These are phyloP conservation scores for Drosophila bocki DNA, from an alignment of 1,140 invertebrate species.

Conservation along the genomic window DNA sequence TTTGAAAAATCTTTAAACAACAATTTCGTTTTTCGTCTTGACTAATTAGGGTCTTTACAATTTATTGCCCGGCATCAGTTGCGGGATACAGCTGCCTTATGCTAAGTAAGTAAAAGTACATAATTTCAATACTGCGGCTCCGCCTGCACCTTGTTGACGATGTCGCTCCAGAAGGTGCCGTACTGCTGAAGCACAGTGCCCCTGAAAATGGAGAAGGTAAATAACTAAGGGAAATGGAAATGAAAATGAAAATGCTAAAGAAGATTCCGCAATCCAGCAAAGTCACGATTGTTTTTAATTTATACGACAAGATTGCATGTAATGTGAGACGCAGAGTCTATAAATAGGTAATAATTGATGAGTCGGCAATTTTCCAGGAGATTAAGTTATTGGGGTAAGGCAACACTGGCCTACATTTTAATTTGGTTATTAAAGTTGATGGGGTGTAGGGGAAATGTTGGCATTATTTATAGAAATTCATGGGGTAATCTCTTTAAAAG, in stretches of 20 bases:
- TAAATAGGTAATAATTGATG: constrained; percentile 59
- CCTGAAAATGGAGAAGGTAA: constrained; percentile 85
- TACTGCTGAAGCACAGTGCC: constrained; percentile 91
- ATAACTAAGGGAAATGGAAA: constrained; percentile 43
- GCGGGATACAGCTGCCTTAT: constrained; percentile 41
- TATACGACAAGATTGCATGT: constrained; percentile 38
- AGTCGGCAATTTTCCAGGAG: constrained; percentile 42
- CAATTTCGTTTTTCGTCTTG: constrained; percentile 54
- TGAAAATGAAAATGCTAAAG: constrained; percentile 56
- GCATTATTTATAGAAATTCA: background rate
- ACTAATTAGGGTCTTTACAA: constrained; percentile 62
- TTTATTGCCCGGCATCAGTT: constrained; percentile 56
- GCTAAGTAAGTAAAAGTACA: constrained; percentile 34
- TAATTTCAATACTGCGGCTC: constrained; percentile 50
- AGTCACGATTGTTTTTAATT: constrained; percentile 37
- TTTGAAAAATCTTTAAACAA: constrained; percentile 44
- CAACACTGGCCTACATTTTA: constrained; percentile 38
- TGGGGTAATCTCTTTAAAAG: background rate
- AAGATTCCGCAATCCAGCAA: constrained; percentile 13
- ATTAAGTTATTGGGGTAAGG: constrained; percentile 1
- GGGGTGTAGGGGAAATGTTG: background rate
- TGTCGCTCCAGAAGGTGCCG: constrained; percentile 89
- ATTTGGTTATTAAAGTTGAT: constrained; percentile 1
- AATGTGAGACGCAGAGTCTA: constrained; percentile 19
- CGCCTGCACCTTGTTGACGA: constrained; percentile 81